Conservation (phyloP, 2,888 invertebrate genomes). For the Epirrita christyi region DNA sequence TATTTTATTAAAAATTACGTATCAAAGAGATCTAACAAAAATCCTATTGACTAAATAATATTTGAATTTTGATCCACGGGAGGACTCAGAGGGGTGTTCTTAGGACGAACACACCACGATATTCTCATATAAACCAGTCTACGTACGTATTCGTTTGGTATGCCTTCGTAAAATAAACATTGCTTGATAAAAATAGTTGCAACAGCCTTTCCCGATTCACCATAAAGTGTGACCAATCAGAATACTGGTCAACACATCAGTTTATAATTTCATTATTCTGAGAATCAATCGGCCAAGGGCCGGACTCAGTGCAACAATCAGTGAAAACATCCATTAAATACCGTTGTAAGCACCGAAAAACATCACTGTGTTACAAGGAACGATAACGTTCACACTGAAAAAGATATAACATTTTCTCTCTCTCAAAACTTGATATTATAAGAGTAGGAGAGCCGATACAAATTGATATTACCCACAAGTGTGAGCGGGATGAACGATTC, state of each 20-base stretch:
- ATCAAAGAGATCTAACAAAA: too few species aligned
- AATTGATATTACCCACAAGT: slow-evolving; percentile 19
- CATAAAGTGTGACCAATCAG: slow-evolving; percentile 52
- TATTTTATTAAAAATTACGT: too few species aligned
- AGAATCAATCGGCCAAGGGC: slow-evolving; percentile 66
- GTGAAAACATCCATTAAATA: slow-evolving; percentile 57
- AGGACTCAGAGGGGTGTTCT: too few species aligned
- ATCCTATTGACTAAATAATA: too few species aligned
- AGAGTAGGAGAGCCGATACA: slow-evolving; percentile 33
- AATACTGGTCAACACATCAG: slow-evolving; percentile 50
- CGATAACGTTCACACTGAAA: slow-evolving; percentile 61
- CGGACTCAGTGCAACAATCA: slow-evolving; percentile 55
- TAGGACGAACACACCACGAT: too few species aligned
- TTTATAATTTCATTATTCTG: slow-evolving; percentile 66
- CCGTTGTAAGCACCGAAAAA: slow-evolving; percentile 65
- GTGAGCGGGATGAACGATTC: slow-evolving; percentile 42
- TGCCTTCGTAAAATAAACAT: too few species aligned
- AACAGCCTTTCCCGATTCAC: slow-evolving; percentile 5
- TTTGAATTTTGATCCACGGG: too few species aligned
- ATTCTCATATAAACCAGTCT: too few species aligned
- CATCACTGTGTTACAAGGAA: slow-evolving; percentile 32
- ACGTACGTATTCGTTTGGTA: too few species aligned
- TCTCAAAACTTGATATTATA: slow-evolving; percentile 35
- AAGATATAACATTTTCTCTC: neutral
- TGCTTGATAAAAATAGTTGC: neutral